Percentiles rank a stretch among this genome's conserved stretches.
phyloP scores from a whole-genome alignment of 2,113 vertebrate species.

The Stegastes partitus region DNA sequence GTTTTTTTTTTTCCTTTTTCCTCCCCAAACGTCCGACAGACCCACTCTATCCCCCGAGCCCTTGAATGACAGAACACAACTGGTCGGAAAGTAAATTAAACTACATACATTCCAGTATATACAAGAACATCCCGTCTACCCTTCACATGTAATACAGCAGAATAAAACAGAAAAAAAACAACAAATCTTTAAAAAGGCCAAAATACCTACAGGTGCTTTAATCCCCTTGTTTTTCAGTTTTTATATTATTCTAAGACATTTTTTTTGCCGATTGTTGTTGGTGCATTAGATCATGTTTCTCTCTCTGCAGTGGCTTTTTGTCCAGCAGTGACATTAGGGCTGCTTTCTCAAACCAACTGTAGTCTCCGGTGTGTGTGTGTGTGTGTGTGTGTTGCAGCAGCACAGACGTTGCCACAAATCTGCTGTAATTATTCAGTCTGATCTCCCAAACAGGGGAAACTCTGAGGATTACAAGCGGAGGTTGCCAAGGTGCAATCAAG shows the following conservation, averaged over 20 bases:
- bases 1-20: conserved; percentile 4
- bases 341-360: background rate
- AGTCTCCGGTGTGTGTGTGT: conserved; percentile 6
- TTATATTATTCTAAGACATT: conserved; percentile 12
- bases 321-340: background rate
- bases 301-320: conserved; percentile 26
- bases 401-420: conserved; percentile 18
- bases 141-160: conserved; percentile 67
- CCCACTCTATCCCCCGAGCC: conserved; percentile 70
- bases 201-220: conserved; percentile 46
- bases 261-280: conserved; percentile 24
- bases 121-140: conserved; percentile 77
- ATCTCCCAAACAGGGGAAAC: conserved; percentile 22
- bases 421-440: conserved; percentile 9
- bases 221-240: conserved; percentile 35
- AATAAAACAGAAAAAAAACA: conserved; percentile 54
- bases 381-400: too few species aligned
- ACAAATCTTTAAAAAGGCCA: conserved; percentile 49
- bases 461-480: conserved; percentile 35
- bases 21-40: conserved; percentile 57
- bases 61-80: conserved; percentile 75
- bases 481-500: conserved; percentile 41
- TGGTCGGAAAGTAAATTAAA: conserved; percentile 73
- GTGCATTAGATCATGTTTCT: background rate
- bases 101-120: conserved; percentile 84